These are phyloP conservation scores for human DNA, from an alignment of 2,113 vertebrate species.

Conservation along the genomic window GRCh38 chr6:33670501-33671000, in stretches of 20 bases:
- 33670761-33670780: constrained; percentile 94
- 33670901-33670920: background rate
- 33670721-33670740: constrained; percentile 97
- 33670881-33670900: background rate
- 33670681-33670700: constrained; percentile 95
- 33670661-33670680: constrained; percentile 92
- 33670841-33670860: rapidly evolving
- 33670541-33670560: constrained; percentile 96
- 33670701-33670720: constrained; percentile 98
- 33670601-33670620: background rate
- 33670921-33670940: background rate
- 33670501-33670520: constrained; percentile 97
- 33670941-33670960: rapidly evolving
- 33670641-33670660: background rate
- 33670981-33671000: background rate
- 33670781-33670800: constrained; percentile 97
- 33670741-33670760: constrained; percentile 98
- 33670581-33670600: background rate
- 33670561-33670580: constrained; percentile 99
- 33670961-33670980: background rate
- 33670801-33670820: constrained; percentile 97
- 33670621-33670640: background rate
- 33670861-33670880: background rate
- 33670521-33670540: constrained; percentile 97
- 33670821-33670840: background rate